A percentile compares a stretch with the other conserved stretches of the same genome.
Conservation (phyloP, 2,113 vertebrate species). For the Elephantulus edwardii region DNA sequence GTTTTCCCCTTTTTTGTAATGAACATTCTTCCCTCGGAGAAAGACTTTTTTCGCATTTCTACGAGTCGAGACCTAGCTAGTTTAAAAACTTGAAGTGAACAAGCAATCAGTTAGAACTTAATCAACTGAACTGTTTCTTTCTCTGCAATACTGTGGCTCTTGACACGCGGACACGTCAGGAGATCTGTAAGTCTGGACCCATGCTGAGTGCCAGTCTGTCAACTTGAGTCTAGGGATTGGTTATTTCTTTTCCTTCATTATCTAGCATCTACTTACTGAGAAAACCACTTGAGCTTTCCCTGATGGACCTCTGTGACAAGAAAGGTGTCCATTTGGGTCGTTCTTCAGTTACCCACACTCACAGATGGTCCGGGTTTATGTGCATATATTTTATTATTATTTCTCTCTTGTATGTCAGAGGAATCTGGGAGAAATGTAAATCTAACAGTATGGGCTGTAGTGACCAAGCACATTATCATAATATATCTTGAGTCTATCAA, state of each 20-base stretch:
- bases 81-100: constrained; percentile 66
- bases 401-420: constrained; percentile 56
- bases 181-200: constrained; percentile 60
- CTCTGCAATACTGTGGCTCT: constrained; percentile 59
- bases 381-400: constrained; percentile 73
- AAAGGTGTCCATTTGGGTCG: constrained; percentile 43
- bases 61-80: constrained; percentile 62
- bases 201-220: constrained; percentile 63
- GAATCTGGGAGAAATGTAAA: constrained; percentile 62
- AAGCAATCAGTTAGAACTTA: constrained; percentile 60
- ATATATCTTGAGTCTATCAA: constrained; percentile 39
- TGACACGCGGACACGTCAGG: constrained; percentile 67
- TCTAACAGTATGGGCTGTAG: constrained; percentile 55
- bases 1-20: constrained; percentile 18
- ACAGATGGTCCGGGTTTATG: constrained; percentile 72
- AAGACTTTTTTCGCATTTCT: constrained; percentile 45
- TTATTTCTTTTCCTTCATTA: constrained; percentile 71
- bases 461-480: constrained; percentile 45
- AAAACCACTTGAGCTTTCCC: constrained; percentile 56
- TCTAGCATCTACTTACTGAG: constrained; percentile 61
- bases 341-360: constrained; percentile 67
- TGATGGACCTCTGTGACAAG: background rate
- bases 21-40: constrained; percentile 49
- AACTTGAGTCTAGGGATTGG: constrained; percentile 32
- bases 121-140: constrained; percentile 67